Evolutionary conservation across 2,113 vertebrate genomes (phyloP), one percentile per base, ranked within the genome.

Genomic region (Callochromis pleurospilus): DNA sequence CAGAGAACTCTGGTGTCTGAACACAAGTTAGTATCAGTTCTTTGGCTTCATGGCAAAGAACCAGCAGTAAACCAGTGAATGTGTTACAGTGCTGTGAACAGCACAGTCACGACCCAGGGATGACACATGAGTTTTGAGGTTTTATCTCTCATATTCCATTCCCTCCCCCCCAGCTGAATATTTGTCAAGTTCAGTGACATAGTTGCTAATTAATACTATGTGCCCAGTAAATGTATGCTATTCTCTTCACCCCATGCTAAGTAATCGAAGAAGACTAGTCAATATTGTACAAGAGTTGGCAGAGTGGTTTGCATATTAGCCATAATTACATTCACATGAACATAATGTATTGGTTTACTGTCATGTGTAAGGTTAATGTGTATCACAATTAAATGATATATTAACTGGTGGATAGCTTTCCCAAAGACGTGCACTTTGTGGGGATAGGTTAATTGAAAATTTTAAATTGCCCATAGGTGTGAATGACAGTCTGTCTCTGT

Each of bases 311-410:
- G 91, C 79, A 94, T 92, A 94, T 94, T 93, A 95, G 88, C 90
- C 84, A 91, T 94, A 94, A 94, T 96, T 94, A 92, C 77, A 89
- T 93, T 91, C 91, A 92, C 87, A 90, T 91, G 87, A 92, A 88
- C 86, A 89, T 91, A 88, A 95, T 90, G 55, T 92, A 95, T 95
- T 91, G 94, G 91, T 91, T 93, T 92, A 82, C 92, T 93, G 92
- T 93, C 92, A 94, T 77, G 85, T 85, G 88, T 91, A 86, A 90
- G 90, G 95, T 96, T 95, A 95, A 95, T 95, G 87, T 94, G 91
- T 94, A 90, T 62, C 42, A 88, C 83, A 92, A 33, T 86, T 62
- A 82, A 91, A 88, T 93, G 77, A 91, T 86, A 81, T 89, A 92
- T 94, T 91, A 95, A 91, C 91, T 94, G 86, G 86, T 93, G 83